Evolutionary conservation across 2,113 vertebrate genomes (phyloP), one percentile per base, ranked within the genome.

Genomic region (Myiagra hebetior): DNA sequence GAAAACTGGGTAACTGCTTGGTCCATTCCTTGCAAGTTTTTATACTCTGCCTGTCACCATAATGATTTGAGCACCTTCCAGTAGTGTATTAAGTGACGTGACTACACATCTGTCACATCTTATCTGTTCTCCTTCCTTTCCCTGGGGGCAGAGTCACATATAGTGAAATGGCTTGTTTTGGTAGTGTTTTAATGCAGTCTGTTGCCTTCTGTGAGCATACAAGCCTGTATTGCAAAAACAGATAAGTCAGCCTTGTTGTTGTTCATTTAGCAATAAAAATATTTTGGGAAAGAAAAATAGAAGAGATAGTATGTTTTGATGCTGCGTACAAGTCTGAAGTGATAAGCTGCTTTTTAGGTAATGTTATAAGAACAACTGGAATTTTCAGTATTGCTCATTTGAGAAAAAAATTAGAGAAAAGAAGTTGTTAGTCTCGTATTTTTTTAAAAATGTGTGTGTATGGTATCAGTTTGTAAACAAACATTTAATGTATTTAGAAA

Each of bases 51-150:
- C 74, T 92, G 87, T 95, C 91, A 93, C 81, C 65, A 35, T 89
- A 87, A 97, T 95, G 93, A 82, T 95, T 47, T 86, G 94, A 96
- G 91, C 94, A 96, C 91, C 93, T 94, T 97, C 94, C 94, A 97
- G 95, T 89, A 91, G 80, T 94, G 95, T 91, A 94, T 95, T 95
- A 95, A 96, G 93, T 96, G 96, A 97, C 15, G 26, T 93, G 94
- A 89, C 95, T 96, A 75, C 94, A 91, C 95, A 95, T 97, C 96
- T 97, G 96, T 97, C 96, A 96, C 91, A 92, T 96, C 91, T 95
- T 88, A 95, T 96, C 95, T 96, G 62, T 65, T 94, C 94, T 95
- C 46, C 9, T 91, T 85, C 74, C 74, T 85, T 69, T 95, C 94
- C 96, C 95, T 67, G 33, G 94, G 70, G 96, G 78, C 91, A 96